Percentiles rank a stretch among this genome's conserved stretches.
Evolutionary conservation across 2,888 invertebrate species (phyloP).

Genomic region (Baccha elongata): DNA sequence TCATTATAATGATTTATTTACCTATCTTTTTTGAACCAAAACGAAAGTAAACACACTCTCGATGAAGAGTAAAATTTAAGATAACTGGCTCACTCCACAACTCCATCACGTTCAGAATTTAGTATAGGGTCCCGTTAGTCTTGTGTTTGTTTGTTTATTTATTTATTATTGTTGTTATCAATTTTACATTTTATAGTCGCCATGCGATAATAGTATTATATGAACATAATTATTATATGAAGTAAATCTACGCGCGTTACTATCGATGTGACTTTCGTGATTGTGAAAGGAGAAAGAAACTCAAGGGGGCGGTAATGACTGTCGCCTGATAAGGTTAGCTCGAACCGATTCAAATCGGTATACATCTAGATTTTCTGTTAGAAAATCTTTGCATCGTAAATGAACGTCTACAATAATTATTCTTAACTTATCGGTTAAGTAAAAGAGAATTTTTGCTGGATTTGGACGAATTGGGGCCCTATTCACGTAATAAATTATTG

Average conservation of each 20-base stretch:
- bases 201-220: slow-evolving; percentile 32
- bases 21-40: not conserved
- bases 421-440: not conserved
- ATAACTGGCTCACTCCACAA: not conserved
- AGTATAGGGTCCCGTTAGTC: slow-evolving; percentile 1
- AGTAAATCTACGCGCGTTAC: slow-evolving; percentile 33
- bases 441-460: not conserved
- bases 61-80: not conserved
- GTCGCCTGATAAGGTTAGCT: slow-evolving; percentile 56
- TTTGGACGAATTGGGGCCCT: too few relatives aligned
- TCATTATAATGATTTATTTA: not conserved
- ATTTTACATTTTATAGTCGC: not conserved
- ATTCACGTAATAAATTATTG: too few relatives aligned
- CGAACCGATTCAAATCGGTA: slow-evolving; percentile 57
- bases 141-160: slow-evolving; percentile 15
- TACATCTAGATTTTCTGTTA: slow-evolving; percentile 41
- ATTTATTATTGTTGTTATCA: slow-evolving; percentile 34
- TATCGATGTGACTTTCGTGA: slow-evolving; percentile 35
- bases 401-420: not conserved
- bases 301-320: not conserved
- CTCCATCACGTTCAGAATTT: too few relatives aligned
- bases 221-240: too few relatives aligned
- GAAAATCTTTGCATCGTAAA: slow-evolving; percentile 13
- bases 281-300: not conserved
- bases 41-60: slow-evolving; percentile 10